Conservation (phyloP, 2,797 vertebrate genomes). For the Crypturellus tataupa region DNA sequence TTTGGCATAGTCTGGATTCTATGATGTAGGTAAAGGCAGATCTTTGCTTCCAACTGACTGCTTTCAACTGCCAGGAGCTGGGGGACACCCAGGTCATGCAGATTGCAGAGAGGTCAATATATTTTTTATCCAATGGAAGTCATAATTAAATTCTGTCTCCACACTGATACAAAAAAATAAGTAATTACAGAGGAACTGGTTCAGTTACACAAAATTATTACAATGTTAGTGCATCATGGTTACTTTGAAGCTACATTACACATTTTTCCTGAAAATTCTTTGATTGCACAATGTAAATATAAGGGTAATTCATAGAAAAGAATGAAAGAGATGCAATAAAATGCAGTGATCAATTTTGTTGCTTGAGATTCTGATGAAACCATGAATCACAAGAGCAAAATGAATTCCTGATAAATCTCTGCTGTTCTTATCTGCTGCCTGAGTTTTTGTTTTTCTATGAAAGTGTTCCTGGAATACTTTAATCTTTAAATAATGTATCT, state of each 20-base stretch:
- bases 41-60: background rate
- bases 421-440: background rate
- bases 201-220: background rate
- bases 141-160: background rate
- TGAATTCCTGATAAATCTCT: background rate
- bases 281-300: background rate
- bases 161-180: background rate
- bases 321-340: background rate
- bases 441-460: background rate
- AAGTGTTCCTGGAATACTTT: conserved; percentile 12
- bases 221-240: background rate
- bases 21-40: background rate
- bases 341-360: background rate
- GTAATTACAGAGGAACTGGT: background rate
- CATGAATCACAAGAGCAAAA: conserved; percentile 2
- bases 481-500: background rate
- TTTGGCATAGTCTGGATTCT: background rate
- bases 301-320: background rate
- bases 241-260: background rate
- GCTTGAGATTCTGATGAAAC: background rate
- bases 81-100: background rate
- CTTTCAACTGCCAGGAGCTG: background rate
- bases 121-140: background rate
- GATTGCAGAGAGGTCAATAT: background rate
- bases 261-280: background rate